phyloP scores from a whole-genome alignment of 2,888 invertebrate species.

The Tanypteryx hageni region DNA sequence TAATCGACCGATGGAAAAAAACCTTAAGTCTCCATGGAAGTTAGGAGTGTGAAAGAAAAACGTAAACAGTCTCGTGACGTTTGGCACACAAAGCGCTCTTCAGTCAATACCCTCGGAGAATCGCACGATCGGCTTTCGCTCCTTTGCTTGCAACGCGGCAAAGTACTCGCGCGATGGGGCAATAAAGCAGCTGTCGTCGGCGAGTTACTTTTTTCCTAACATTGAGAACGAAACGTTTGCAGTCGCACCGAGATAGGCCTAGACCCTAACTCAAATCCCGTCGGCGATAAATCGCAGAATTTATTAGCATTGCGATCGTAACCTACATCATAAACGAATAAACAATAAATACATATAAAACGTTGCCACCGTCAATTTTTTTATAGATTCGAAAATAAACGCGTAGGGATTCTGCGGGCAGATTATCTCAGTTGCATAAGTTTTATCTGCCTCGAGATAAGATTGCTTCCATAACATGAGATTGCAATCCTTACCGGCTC shows the following conservation, averaged over 20 bases:
- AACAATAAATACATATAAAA: not conserved
- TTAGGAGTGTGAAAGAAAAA: not conserved
- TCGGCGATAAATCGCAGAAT: not conserved
- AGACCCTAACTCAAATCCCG: not conserved
- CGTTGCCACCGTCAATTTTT: not conserved
- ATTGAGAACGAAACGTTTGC: not conserved
- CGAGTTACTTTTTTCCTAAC: not conserved
- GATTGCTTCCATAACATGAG: not conserved
- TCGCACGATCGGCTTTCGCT: not conserved
- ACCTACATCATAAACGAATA: not conserved
- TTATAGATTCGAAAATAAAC: too few relatives aligned
- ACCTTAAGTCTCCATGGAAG: not conserved
- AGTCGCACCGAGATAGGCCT: not conserved
- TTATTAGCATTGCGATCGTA: not conserved
- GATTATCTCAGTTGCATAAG: not conserved
- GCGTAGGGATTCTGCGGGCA: not conserved
- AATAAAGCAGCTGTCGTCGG: not conserved
- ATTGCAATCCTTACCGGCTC: not conserved
- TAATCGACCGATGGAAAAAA: not conserved
- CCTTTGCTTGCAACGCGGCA: not conserved
- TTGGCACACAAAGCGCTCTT: not conserved
- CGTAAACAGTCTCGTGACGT: conserved; percentile 26
- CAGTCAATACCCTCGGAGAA: not conserved
- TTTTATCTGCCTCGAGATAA: conserved; percentile 1
- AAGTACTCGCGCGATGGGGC: not conserved